A percentile compares a stretch with the other conserved stretches of the same genome.
Conservation (phyloP, 2,797 vertebrate genomes). For the Xenentodon cancila region DNA sequence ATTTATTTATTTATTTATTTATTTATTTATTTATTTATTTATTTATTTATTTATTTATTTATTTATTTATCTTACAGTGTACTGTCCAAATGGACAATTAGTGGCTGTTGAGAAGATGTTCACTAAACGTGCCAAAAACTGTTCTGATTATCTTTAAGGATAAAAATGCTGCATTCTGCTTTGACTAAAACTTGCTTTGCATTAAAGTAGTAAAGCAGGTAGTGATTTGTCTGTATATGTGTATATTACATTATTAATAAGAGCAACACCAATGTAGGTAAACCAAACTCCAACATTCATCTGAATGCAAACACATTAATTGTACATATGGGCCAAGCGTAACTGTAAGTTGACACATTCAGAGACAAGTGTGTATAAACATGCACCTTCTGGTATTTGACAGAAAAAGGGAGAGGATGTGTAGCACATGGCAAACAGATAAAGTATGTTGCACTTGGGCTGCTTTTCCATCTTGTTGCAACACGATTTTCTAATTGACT, state of each 20-base stretch:
- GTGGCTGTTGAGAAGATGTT: too few species aligned
- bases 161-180: too few species aligned
- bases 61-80: too few species aligned
- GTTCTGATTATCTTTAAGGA: too few species aligned
- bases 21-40: too few species aligned
- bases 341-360: slow-evolving; percentile 31
- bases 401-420: slow-evolving; percentile 1
- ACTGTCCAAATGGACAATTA: too few species aligned
- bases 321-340: slow-evolving; percentile 33
- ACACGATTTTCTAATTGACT: slow-evolving; percentile 6
- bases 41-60: too few species aligned
- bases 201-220: slow-evolving; percentile 6
- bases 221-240: neutral
- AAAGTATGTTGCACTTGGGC: neutral
- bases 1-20: too few species aligned
- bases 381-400: slow-evolving; percentile 16
- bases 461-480: neutral
- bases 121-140: too few species aligned
- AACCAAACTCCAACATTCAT: slow-evolving; percentile 56
- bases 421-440: neutral
- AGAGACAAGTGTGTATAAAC: slow-evolving; percentile 17
- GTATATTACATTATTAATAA: slow-evolving; percentile 33
- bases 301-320: slow-evolving; percentile 45
- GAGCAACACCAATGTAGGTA: slow-evolving; percentile 44
- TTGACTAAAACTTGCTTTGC: slow-evolving; percentile 9